phyloP scores from a whole-genome alignment of 1,140 invertebrate genomes.

The Drosophila neocordata region DNA sequence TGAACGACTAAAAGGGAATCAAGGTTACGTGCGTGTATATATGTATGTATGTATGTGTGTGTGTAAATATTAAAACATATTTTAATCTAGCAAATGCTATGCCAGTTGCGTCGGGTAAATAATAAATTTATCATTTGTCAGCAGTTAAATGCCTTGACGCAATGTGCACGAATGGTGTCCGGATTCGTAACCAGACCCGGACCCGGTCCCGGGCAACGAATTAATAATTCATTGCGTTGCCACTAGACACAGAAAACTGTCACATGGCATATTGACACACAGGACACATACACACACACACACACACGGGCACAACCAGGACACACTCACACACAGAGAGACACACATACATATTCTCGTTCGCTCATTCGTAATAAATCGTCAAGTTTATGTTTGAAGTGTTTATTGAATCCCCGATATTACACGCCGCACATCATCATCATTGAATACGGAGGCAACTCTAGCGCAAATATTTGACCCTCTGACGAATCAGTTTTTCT shows the following conservation, averaged over 20 bases:
- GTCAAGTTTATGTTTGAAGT: slow-evolving; percentile 79
- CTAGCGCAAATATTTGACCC: slow-evolving; percentile 56
- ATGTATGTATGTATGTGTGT: background rate
- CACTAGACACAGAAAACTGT: slow-evolving; percentile 68
- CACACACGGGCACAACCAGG: too few species aligned
- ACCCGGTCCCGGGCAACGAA: slow-evolving; percentile 58
- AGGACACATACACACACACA: slow-evolving; percentile 47
- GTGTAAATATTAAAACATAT: slow-evolving; percentile 79
- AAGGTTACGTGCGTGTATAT: slow-evolving; percentile 41
- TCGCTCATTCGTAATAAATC: slow-evolving; percentile 71
- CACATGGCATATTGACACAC: slow-evolving; percentile 65
- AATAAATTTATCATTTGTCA: slow-evolving; percentile 82
- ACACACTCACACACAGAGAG: background rate
- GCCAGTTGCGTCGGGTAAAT: slow-evolving; percentile 60
- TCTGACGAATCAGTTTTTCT: slow-evolving; percentile 11
- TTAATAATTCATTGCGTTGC: slow-evolving; percentile 81
- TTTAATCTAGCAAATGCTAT: slow-evolving; percentile 76
- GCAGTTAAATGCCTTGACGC: slow-evolving; percentile 73
- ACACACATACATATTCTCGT: slow-evolving; percentile 20
- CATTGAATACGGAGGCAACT: background rate
- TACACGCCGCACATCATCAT: slow-evolving; percentile 49
- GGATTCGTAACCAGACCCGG: slow-evolving; percentile 6
- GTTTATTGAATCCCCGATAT: slow-evolving; percentile 81
- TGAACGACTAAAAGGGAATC: slow-evolving; percentile 5
- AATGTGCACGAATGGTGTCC: slow-evolving; percentile 41